Percentiles rank a stretch among this genome's conserved stretches.
Conservation (phyloP, 2,797 vertebrate genomes). For the Denticeps clupeoides region DNA sequence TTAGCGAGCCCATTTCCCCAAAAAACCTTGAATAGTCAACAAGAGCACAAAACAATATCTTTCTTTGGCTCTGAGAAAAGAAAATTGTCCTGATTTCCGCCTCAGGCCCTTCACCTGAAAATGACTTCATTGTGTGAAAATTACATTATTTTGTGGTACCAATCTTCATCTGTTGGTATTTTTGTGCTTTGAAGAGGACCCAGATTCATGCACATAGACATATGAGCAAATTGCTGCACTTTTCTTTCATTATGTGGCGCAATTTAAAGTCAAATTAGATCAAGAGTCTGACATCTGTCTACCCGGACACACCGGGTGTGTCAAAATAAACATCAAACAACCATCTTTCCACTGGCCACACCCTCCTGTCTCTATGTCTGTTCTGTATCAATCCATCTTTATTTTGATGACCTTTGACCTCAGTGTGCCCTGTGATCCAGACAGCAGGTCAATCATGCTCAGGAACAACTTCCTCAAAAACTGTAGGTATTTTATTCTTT, state of each 20-base stretch:
- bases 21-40: constrained; percentile 33
- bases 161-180: constrained; percentile 66
- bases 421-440: too few relatives aligned
- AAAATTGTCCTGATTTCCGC: constrained; percentile 29
- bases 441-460: too few relatives aligned
- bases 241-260: constrained; percentile 84
- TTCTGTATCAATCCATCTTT: too few relatives aligned
- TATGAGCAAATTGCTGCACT: constrained; percentile 86
- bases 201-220: constrained; percentile 62
- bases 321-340: constrained; percentile 14
- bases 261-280: constrained; percentile 86
- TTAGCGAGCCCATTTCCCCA: constrained; percentile 12
- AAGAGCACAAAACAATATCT: constrained; percentile 30
- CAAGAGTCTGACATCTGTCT: constrained; percentile 69
- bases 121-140: constrained; percentile 74
- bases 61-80: constrained; percentile 22
- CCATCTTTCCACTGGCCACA: too few relatives aligned
- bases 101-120: constrained; percentile 65
- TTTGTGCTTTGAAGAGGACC: constrained; percentile 78
- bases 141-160: constrained; percentile 72
- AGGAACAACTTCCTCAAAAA: too few relatives aligned
- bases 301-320: constrained; percentile 59
- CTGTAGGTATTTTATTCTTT: too few relatives aligned
- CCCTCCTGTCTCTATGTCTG: too few relatives aligned
- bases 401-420: too few relatives aligned